Conservation (phyloP, 2,797 vertebrate genomes). For the Xenopus petersii region DNA sequence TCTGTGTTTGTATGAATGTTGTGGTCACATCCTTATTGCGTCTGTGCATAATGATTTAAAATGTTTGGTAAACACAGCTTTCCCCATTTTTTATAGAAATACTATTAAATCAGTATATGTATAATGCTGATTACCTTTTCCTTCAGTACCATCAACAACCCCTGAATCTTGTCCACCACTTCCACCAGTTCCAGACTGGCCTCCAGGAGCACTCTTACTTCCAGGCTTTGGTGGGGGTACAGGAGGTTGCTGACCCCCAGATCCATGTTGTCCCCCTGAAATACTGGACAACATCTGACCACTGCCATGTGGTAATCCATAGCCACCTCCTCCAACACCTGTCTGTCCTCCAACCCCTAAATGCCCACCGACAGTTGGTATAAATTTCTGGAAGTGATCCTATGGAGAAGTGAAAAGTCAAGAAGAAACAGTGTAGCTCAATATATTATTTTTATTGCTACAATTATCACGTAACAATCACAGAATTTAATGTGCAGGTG, state of each 20-base stretch:
- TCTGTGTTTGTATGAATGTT: no score
- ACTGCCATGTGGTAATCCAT: slow-evolving; percentile 64
- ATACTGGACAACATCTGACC: slow-evolving; percentile 73
- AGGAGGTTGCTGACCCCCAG: slow-evolving; percentile 62
- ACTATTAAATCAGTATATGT: neutral
- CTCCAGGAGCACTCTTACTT: slow-evolving; percentile 63
- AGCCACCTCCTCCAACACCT: slow-evolving; percentile 53
- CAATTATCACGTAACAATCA: no score
- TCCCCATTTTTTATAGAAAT: no score
- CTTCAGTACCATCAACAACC: slow-evolving; percentile 57
- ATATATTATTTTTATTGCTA: no score
- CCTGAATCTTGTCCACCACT: slow-evolving; percentile 56
- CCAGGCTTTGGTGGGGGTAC: slow-evolving; percentile 71
- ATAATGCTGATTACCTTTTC: slow-evolving; percentile 66
- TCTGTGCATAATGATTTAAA: no score
- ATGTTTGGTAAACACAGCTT: no score
- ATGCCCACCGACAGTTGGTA: slow-evolving; percentile 73
- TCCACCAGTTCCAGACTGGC: slow-evolving; percentile 49
- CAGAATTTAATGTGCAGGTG: no score
- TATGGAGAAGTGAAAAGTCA: slow-evolving; percentile 50
- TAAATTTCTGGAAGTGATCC: slow-evolving; percentile 86
- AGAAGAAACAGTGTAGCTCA: neutral
- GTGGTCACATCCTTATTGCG: no score
- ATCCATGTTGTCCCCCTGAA: slow-evolving; percentile 61
- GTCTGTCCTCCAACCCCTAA: slow-evolving; percentile 62